These are phyloP conservation scores for Pollachius pollachius DNA, from an alignment of 2,113 vertebrate species.

Conservation along the genomic window DNA sequence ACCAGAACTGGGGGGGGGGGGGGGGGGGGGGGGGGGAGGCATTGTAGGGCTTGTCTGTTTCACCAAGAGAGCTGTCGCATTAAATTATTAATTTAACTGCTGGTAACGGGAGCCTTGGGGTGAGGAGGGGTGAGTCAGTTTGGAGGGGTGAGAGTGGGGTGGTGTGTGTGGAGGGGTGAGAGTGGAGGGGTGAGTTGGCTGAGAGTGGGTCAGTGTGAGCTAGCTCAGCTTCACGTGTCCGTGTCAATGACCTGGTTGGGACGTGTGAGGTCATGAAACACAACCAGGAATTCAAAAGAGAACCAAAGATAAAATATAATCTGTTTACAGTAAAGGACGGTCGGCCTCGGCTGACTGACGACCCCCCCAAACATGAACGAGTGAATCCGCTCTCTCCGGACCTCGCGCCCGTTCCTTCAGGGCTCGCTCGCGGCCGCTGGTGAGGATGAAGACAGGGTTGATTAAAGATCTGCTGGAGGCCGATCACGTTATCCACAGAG, in stretches of 20 bases:
- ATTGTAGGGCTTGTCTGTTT: slow-evolving; percentile 20
- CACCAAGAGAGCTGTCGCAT: slow-evolving; percentile 24
- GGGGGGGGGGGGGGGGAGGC: too few species aligned
- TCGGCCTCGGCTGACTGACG: too few species aligned
- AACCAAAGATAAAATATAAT: not conserved
- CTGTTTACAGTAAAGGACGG: not conserved
- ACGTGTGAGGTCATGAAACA: not conserved
- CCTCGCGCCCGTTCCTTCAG: too few species aligned
- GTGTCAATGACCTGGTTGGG: slow-evolving; percentile 2
- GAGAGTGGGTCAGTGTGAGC: not conserved
- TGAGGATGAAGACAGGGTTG: not conserved
- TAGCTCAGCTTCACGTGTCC: slow-evolving; percentile 32
- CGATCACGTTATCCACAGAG: slow-evolving; percentile 1
- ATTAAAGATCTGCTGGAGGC: slow-evolving; percentile 20
- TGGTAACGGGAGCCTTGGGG: slow-evolving; percentile 17
- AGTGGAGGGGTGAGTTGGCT: too few species aligned
- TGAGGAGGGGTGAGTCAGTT: slow-evolving; percentile 12
- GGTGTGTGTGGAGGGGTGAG: too few species aligned
- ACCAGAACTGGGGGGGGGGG: slow-evolving; percentile 1
- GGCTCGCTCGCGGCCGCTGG: too few species aligned
- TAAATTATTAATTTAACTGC: slow-evolving; percentile 50
- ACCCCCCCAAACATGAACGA: too few species aligned
- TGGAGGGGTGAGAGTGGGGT: too few species aligned
- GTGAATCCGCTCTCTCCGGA: too few species aligned
- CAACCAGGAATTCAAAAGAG: not conserved